These are phyloP conservation scores for Acanthaster planci DNA, from an alignment of 35 echinoderm and acorn worm genomes.

Conservation along the genomic window DNA sequence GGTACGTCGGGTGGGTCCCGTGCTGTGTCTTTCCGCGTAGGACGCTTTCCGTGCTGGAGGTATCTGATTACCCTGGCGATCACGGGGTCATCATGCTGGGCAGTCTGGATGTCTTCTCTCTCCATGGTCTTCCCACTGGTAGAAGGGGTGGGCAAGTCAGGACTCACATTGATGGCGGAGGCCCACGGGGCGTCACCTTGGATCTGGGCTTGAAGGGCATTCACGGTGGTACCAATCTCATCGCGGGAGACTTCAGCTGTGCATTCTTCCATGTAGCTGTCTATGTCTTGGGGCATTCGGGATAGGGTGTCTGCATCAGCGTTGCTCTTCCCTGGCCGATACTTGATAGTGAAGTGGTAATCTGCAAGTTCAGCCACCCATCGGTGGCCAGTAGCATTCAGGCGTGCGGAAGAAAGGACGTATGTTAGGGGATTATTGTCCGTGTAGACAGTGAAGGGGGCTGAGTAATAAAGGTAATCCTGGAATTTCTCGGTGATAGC, in stretches of 20 bases:
- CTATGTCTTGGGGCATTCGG: background rate
- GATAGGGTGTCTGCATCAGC: conserved; percentile 40
- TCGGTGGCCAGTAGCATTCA: conserved; percentile 40
- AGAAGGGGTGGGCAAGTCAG: background rate
- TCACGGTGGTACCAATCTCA: background rate
- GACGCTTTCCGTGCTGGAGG: background rate
- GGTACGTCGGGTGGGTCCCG: background rate
- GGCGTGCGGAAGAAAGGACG: conserved; percentile 10
- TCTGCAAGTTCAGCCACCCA: conserved; percentile 50
- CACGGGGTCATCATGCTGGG: conserved; percentile 25
- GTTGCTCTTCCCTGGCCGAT: conserved; percentile 23
- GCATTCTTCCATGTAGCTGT: background rate
- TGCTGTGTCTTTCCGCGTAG: background rate
- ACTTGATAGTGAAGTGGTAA: conserved; percentile 26
- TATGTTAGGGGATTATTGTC: conserved; percentile 46
- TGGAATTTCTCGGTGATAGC: conserved; percentile 44
- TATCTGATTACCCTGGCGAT: background rate
- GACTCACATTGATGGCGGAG: background rate
- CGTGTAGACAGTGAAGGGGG: background rate
- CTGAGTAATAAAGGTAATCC: conserved; percentile 35
- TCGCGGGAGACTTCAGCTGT: background rate
- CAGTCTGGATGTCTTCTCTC: background rate
- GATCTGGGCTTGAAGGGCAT: background rate
- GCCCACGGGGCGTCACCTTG: background rate
- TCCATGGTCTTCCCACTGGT: background rate